Evolutionary conservation across 2,113 vertebrate genomes (phyloP).

Genomic region (Pelobates fuscus): DNA sequence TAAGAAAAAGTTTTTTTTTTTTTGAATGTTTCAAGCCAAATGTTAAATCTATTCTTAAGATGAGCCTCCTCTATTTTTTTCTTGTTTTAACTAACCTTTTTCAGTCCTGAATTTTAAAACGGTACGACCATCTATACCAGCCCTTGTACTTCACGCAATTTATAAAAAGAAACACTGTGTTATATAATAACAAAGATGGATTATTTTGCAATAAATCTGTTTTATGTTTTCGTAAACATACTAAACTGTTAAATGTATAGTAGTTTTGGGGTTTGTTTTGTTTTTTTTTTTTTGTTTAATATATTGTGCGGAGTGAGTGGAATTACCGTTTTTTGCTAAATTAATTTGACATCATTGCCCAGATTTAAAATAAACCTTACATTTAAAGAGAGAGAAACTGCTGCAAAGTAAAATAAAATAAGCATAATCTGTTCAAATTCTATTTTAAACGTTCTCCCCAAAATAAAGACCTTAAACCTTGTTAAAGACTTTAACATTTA

Average conservation of each 20-base stretch:
- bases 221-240: conserved; percentile 16
- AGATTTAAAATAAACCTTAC: too few relatives aligned
- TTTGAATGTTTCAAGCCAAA: conserved; percentile 77
- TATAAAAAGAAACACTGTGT: conserved; percentile 77
- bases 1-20: conserved; percentile 61
- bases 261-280: not conserved
- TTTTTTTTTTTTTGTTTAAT: not conserved
- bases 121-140: conserved; percentile 71
- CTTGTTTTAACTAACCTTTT: conserved; percentile 68
- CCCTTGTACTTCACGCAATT: conserved; percentile 74
- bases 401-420: too few relatives aligned
- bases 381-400: too few relatives aligned
- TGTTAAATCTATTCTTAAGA: conserved; percentile 65
- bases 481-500: too few relatives aligned
- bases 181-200: conserved; percentile 78
- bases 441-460: too few relatives aligned
- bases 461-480: too few relatives aligned
- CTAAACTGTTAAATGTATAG: not conserved
- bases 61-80: conserved; percentile 17
- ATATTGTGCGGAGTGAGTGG: too few relatives aligned
- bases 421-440: too few relatives aligned
- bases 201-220: conserved; percentile 76
- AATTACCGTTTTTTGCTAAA: too few relatives aligned
- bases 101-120: conserved; percentile 73
- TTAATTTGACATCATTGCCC: too few relatives aligned